Base-by-base conservation (phyloP, 2,113 vertebrate species). In the Gymnogyps californianus region DNA sequence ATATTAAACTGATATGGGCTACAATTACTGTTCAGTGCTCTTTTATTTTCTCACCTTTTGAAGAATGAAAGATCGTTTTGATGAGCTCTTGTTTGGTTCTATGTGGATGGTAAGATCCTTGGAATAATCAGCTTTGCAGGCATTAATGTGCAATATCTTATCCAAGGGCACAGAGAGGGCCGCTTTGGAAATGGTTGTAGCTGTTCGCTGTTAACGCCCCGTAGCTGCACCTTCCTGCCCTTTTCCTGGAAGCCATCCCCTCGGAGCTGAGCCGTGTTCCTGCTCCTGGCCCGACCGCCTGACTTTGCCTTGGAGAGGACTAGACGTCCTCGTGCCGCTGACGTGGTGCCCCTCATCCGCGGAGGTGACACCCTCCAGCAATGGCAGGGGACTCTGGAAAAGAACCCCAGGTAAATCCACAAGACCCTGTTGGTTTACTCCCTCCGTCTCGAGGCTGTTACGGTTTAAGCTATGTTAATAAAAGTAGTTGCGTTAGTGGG, bases 1-100 rank as follows among this genome's bases (percentile, higher is more conserved):
- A 89, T 80, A 97, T 95, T 98, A 97, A 98, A 98, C 94, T 70
- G 89, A 82, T 95, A 74, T 58, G 72, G 82, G 75, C 72, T 94
- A 21, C 38, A 38, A 1, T 91, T 59, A 34, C 72, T 51, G 31
- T 36, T 82, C n/a, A 38, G 55, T 70, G 76, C 55, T 81, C 87
- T 55, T 61, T 80, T 59, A 9, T 32, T 86, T 74, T 15, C 79
- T 75, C 52, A 20, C 29, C 9, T 83, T 61, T 31, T 40, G 55
- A 64, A 75, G 86, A 86, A n/a, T 2, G 7, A 17, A 40, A 22
- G 52, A 10, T 4, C 0, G 21, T 71, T 93, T 31, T 49, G 74
- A 55, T 80, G 81, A 93, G 36, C 80, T 84, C 21, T 69, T 42
- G 19, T 51, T 84, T 49, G 55, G 19, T 29, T 61, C n/a, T n/a